Evolutionary conservation across 1,140 invertebrate genomes (phyloP).

Genomic region (Lamellibrachia luymesi): DNA sequence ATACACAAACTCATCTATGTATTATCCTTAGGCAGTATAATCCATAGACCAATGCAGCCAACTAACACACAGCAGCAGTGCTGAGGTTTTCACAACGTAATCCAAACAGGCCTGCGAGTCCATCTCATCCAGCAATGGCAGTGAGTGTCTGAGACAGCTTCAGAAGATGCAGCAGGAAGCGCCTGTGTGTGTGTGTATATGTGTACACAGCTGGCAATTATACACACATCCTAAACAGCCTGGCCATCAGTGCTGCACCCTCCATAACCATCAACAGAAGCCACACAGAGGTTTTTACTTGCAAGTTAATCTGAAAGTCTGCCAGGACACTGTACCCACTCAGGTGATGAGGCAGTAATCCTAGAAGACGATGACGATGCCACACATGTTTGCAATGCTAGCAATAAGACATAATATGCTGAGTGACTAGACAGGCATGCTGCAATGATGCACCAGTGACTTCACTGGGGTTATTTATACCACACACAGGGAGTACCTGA

Average conservation of each 20-base stretch:
- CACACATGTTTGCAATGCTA: neutral
- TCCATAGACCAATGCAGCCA: neutral
- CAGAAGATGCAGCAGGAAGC: neutral
- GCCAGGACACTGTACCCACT: neutral
- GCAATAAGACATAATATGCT: slow-evolving; percentile 1
- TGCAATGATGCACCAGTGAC: slow-evolving; percentile 7
- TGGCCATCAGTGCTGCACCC: neutral
- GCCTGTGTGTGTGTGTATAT: neutral
- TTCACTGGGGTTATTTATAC: neutral
- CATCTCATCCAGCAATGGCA: neutral
- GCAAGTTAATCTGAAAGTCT: neutral
- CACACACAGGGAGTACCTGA: neutral
- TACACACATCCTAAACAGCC: neutral
- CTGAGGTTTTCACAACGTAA: neutral
- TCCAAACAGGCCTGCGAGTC: neutral
- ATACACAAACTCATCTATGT: neutral
- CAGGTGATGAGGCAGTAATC: neutral
- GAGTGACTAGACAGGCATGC: neutral
- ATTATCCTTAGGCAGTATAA: neutral
- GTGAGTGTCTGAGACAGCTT: neutral
- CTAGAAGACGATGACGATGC: neutral
- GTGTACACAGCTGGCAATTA: neutral
- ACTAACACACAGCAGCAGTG: neutral
- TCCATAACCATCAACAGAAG: neutral
- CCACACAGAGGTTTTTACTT: neutral